Percentiles rank a stretch among this genome's conserved stretches.
Conservation (phyloP, 2,797 vertebrate genomes). For the Sebastes iracundus region DNA sequence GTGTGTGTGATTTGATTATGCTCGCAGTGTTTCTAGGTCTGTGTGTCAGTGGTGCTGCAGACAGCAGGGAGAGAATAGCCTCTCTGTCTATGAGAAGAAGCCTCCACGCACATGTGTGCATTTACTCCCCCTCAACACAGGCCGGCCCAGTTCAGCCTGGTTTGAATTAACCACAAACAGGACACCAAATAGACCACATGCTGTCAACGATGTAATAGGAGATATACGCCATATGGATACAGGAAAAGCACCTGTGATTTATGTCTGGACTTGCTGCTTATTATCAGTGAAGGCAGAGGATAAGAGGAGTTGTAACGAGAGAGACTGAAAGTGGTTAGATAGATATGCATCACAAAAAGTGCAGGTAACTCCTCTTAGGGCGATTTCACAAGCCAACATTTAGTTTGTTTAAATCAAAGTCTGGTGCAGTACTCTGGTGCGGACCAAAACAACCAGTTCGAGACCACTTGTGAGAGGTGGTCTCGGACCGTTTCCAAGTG, state of each 20-base stretch:
- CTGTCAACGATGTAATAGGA: conserved; percentile 31
- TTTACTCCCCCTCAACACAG: conserved; percentile 24
- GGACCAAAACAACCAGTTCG: too few species aligned
- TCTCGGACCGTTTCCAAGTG: too few species aligned
- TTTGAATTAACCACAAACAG: conserved; percentile 47
- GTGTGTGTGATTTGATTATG: conserved; percentile 54
- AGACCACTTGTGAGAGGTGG: too few species aligned
- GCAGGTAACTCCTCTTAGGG: not conserved
- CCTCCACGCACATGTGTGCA: conserved; percentile 22
- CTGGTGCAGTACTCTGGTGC: too few species aligned
- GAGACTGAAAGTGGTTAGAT: not conserved
- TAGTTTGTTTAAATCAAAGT: too few species aligned
- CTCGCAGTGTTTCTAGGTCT: conserved; percentile 78
- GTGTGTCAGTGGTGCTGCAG: conserved; percentile 75
- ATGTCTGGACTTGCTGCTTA: not conserved
- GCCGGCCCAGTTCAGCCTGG: conserved; percentile 32
- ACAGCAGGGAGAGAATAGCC: conserved; percentile 62
- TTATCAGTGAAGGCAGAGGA: not conserved
- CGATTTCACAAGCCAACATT: too few species aligned
- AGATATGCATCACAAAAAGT: not conserved
- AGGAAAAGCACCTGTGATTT: conserved; percentile 40
- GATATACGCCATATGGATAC: conserved; percentile 11
- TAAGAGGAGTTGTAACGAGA: not conserved
- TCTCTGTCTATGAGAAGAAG: conserved; percentile 61
- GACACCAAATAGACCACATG: conserved; percentile 23